Base-by-base conservation (phyloP, 1,140 invertebrate species). In the Dermatophagoides farinae region DNA sequence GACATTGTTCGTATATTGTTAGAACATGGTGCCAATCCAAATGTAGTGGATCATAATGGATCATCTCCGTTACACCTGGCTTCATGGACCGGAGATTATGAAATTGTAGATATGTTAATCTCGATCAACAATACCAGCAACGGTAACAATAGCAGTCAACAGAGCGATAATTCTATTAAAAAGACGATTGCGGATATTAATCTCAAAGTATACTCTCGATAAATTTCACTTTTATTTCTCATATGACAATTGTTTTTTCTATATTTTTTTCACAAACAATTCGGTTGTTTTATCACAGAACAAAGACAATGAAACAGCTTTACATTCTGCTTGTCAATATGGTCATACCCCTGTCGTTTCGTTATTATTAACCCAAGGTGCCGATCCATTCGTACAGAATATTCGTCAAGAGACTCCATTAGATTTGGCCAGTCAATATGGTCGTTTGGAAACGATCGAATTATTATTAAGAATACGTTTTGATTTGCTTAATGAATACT, bases 301-400 rank as follows among this genome's bases (percentile, higher is more conserved):
- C 55, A 81, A 84, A 67, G 86, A 89, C 71, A 84, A 87, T 67
- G 91, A 97, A 72, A 93, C 91, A 23, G 84, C 91, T 14, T 75
- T 97, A 62, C 87, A 96, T 69, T 88, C 85, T 70, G 90, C 91
- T 0, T 84, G 90, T 55, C 90, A 97, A 71, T 92, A 91, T 73
- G 92, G 91, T 10, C 88, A 93, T 71, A 84, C 83, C 53, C 80
- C 81, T 61, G 88, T 91, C n/a, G 84, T 96, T 51, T 78, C 79
- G 39, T 79, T 89, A 67, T 77, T 97, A 63, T 74, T 97, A 58
- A 78, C 88, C 64, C 79, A 85, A 66, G 81, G 84, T 64, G 89
- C 88, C 64, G 88, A 97, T 77, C 86, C 90, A 25, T 82, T 81
- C 64, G 82, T 96, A 66, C 79, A 84, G 46, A 97, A 95, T 74